Base-by-base conservation (phyloP, 2,888 invertebrate species). In the Zelleria hepariella region DNA sequence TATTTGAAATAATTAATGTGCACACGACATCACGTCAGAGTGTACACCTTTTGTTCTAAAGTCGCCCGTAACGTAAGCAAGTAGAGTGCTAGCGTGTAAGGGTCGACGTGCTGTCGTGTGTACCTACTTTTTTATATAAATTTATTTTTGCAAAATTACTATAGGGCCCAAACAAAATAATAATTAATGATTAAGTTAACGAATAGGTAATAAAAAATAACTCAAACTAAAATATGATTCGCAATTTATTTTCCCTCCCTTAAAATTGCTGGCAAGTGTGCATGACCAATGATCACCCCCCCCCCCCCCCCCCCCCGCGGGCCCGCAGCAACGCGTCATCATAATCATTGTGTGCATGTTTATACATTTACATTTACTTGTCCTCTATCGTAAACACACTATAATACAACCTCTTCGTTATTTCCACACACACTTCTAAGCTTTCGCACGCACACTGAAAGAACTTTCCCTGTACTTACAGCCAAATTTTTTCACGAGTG, bases 401-500 rank as follows among this genome's bases (percentile, higher is more conserved):
- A 42, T 15, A 42, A 42, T 42, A 42, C 32, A 42, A 42, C 32
- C 32, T 42, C 32, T 42, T 42, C 32, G 32, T 10, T 42, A 42
- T 42, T 24, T 23, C 58, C 18, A 10, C 48, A 21, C 49, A 24
- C 27, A 58, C 47, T 42, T 42, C 23, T 49, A 47, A 18, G 32
- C 56, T 21, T 48, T 23, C 21, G 24, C 25, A 20, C 51, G 6
- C 26, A 51, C 58, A 58, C 51, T 2, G 10, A 21, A 24, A 59
- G 61, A 74, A 86, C 83, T 75, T 87, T 88, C 71, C 86, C 87
- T 80, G 83, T 88, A 87, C 78, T 75, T 86, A 87, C 72, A 84
- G 74, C 85, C 88, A 79, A 88, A 87, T 82, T 72, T 78, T 68
- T 62, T 67, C 62, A 18, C 60, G 20, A 58, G 66, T 75, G 82